These are phyloP conservation scores for Drosophila leonis DNA, from an alignment of 2,888 invertebrate species.

Conservation along the genomic window DNA sequence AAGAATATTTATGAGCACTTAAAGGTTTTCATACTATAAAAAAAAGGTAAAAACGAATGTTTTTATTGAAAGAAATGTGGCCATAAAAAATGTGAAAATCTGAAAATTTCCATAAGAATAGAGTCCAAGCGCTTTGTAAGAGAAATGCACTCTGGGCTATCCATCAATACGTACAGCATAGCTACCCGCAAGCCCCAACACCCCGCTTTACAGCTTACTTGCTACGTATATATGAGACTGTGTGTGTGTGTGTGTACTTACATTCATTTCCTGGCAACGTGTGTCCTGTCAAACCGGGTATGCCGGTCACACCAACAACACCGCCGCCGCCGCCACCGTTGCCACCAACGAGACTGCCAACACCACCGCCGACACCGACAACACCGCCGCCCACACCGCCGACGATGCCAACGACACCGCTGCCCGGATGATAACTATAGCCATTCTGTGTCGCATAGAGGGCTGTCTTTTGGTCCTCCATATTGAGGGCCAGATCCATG, in stretches of 20 bases:
- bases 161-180: constrained; percentile 24
- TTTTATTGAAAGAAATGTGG: background rate
- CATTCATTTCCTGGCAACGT: constrained; percentile 92
- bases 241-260: constrained; percentile 86
- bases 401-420: constrained; percentile 83
- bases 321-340: constrained; percentile 49
- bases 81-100: constrained; percentile 3
- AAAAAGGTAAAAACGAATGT: background rate
- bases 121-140: background rate
- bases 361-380: constrained; percentile 39
- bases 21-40: background rate
- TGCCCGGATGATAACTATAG: constrained; percentile 93
- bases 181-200: background rate
- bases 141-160: constrained; percentile 19
- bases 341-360: constrained; percentile 54
- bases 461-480: constrained; percentile 94
- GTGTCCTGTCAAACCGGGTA: constrained; percentile 87
- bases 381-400: constrained; percentile 87
- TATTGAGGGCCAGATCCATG: constrained; percentile 92
- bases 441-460: constrained; percentile 94
- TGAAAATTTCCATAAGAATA: constrained; percentile 13
- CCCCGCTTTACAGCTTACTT: background rate
- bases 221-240: background rate
- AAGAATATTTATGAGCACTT: background rate
- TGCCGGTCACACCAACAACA: constrained; percentile 68